Evolutionary conservation across 2,888 invertebrate species (phyloP).

Genomic region (Mythimna loreyi): DNA sequence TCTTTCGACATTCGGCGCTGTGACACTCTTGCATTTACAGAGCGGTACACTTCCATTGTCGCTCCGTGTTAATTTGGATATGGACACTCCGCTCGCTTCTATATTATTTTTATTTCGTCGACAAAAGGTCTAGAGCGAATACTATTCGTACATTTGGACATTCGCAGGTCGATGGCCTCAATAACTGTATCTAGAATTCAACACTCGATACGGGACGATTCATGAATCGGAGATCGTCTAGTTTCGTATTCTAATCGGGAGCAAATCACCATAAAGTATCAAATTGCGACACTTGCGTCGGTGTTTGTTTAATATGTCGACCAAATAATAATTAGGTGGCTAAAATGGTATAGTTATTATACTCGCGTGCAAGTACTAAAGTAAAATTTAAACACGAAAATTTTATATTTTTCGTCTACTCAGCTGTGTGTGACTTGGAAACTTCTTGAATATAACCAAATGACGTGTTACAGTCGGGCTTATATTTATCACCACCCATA

Average conservation of each 20-base stretch:
- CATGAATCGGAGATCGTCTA: slow-evolving; percentile 45
- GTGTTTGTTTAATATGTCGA: slow-evolving; percentile 11
- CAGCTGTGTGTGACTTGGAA: slow-evolving; percentile 36
- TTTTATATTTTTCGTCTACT: slow-evolving; percentile 33
- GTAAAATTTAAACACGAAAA: slow-evolving; percentile 26
- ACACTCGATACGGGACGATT: slow-evolving; percentile 25
- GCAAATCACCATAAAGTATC: slow-evolving; percentile 35
- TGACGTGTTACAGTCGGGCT: slow-evolving; percentile 59
- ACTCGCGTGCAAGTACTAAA: slow-evolving; percentile 3
- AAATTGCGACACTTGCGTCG: slow-evolving; percentile 30
- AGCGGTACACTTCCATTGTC: slow-evolving; percentile 44
- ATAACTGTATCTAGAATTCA: slow-evolving; percentile 38
- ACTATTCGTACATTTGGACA: slow-evolving; percentile 12
- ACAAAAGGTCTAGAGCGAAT: slow-evolving; percentile 28
- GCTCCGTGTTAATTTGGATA: slow-evolving; percentile 51
- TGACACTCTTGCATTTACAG: slow-evolving; percentile 62
- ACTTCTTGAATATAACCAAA: slow-evolving; percentile 65
- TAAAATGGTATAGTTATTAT: not conserved
- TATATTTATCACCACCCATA: slow-evolving; percentile 70
- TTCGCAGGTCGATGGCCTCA: slow-evolving; percentile 34
- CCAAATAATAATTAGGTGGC: slow-evolving; percentile 18
- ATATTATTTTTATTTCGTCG: slow-evolving; percentile 29
- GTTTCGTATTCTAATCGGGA: slow-evolving; percentile 44
- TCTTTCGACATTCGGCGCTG: slow-evolving; percentile 67
- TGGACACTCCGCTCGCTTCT: slow-evolving; percentile 19